Conservation (phyloP, 2,797 vertebrate species). For the Spea hammondii region DNA sequence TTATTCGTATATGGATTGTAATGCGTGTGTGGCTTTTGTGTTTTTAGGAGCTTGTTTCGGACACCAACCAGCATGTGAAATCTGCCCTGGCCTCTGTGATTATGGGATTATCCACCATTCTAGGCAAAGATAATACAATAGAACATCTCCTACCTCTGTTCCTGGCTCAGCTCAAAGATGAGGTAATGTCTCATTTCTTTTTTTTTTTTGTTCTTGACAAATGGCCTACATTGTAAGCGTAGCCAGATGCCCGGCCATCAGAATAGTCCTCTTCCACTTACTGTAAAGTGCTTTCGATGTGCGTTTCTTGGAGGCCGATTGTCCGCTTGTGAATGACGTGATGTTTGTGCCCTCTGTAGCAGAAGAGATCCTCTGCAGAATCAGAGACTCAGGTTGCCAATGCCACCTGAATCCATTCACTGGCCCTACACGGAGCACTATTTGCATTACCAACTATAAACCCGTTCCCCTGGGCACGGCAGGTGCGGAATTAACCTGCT, state of each 20-base stretch:
- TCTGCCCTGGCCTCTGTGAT: slow-evolving; percentile 84
- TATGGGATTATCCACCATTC: slow-evolving; percentile 83
- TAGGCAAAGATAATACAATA: slow-evolving; percentile 85
- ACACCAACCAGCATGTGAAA: slow-evolving; percentile 87
- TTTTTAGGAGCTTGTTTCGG: slow-evolving; percentile 79
- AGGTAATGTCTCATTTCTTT: slow-evolving; percentile 65
- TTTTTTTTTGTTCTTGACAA: background rate
- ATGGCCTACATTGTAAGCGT: background rate
- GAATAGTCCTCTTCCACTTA: background rate
- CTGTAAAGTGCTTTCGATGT: background rate
- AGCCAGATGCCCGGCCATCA: background rate
- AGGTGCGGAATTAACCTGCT: background rate
- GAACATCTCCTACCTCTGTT: slow-evolving; percentile 84
- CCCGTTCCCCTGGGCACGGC: background rate
- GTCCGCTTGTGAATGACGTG: background rate
- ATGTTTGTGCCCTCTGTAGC: background rate
- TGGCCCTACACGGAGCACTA: background rate
- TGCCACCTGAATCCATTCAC: background rate
- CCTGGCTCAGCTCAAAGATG: slow-evolving; percentile 84
- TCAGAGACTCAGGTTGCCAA: background rate
- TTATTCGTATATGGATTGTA: too few species aligned
- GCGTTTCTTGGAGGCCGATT: background rate
- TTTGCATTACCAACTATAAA: background rate
- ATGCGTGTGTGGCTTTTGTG: background rate
- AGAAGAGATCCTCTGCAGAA: too few species aligned